Evolutionary conservation across 1,140 invertebrate species (phyloP), one percentile per base, ranked within the genome.

Genomic region (Epicauta chinensis): DNA sequence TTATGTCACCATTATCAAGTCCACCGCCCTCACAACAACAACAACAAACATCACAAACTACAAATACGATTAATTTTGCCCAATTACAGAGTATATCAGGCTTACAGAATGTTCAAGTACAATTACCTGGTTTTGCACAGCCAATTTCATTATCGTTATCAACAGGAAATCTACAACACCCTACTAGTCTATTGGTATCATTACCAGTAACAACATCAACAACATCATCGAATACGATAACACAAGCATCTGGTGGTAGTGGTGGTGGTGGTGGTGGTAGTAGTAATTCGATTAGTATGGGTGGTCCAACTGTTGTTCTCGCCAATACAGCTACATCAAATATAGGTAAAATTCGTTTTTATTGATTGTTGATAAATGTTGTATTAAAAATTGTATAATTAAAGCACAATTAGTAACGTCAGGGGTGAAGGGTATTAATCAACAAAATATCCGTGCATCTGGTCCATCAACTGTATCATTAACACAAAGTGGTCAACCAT

Each of bases 101-200:
- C 39, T 70, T 89, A 13, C 86, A 91, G 71, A 89, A 88, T 71
- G 84, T 89, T 41, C 75, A 86, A 73, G 83, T 89, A 30, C 87
- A 88, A 63, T 82, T 89, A 60, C 84, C 84, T 12, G 85, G 86
- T 34, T 77, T 89, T 34, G 77, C 84, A 10, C 84, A 87, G 58
- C 85, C 86, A 9, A 87, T 90, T 61, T 87, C 86, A 23, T 73
- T 88, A 60, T 85, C 86, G 16, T 69, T 89, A 41, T 71, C 72
- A 46, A 51, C 58, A 55, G 64, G 45, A 65, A 74, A 50, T 69
- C 72, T 41, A 68, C 74, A 54, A 46, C 66, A 68, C 46, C 65
- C 68, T 3, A 62, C 65, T 11, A 64, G 68, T 52, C 58, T 73
- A 13, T 60, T 72, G 30, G 68, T 72, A 32, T 70, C 70, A 29